Conservation (phyloP, 92 coral and sea anemone genomes). For the Diadumene lineata region DNA sequence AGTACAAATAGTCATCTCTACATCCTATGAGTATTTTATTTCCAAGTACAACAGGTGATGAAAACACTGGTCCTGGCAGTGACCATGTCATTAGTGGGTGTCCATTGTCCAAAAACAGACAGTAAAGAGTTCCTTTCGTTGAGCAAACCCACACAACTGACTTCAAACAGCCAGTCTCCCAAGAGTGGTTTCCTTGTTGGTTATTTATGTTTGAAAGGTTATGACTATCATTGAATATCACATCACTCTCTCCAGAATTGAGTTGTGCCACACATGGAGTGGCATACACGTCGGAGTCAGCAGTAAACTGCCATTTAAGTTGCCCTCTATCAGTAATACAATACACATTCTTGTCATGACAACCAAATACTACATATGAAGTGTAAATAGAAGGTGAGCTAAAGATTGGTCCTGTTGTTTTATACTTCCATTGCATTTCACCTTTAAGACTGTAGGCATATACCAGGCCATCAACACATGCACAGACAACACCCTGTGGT, state of each 20-base stretch:
- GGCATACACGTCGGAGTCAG: slow-evolving; percentile 79
- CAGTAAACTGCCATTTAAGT: slow-evolving; percentile 60
- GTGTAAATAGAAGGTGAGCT: slow-evolving; percentile 54
- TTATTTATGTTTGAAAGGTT: neutral
- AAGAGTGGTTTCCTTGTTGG: neutral
- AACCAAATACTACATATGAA: slow-evolving; percentile 57
- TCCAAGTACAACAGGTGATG: slow-evolving; percentile 82
- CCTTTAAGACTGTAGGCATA: slow-evolving; percentile 68
- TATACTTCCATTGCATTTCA: slow-evolving; percentile 58
- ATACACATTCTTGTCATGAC: slow-evolving; percentile 73
- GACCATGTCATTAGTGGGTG: slow-evolving; percentile 46
- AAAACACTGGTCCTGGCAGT: slow-evolving; percentile 89
- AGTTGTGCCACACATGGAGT: slow-evolving; percentile 67
- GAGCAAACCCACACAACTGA: slow-evolving; percentile 55
- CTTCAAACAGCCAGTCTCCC: neutral
- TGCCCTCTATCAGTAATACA: slow-evolving; percentile 61
- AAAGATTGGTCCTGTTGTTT: slow-evolving; percentile 58
- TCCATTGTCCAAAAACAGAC: slow-evolving; percentile 56
- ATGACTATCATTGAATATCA: neutral
- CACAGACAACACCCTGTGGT: slow-evolving; percentile 55
- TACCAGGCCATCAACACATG: slow-evolving; percentile 72
- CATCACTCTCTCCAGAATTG: neutral
- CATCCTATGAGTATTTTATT: slow-evolving; percentile 72
- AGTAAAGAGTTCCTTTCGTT: slow-evolving; percentile 73
- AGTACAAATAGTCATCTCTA: slow-evolving; percentile 79